Evolutionary conservation across 2,888 invertebrate species (phyloP), one percentile per base, ranked within the genome.

Genomic region (Cepaea hortensis): DNA sequence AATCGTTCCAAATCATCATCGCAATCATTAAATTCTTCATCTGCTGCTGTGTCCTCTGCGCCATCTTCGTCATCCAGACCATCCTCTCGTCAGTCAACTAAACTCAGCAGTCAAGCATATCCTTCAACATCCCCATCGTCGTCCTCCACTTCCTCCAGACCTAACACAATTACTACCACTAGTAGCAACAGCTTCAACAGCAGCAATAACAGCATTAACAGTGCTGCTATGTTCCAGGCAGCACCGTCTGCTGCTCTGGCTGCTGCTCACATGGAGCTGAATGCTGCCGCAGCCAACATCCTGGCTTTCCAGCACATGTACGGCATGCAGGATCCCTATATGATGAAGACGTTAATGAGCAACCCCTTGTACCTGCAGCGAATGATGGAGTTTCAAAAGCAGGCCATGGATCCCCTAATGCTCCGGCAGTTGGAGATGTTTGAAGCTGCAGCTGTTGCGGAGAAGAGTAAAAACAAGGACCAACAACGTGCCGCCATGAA

Each of bases 301-400:
- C 61, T 87, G 0, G 84, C 87, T 48, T 84, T 81, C 61, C 87
- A 87, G 81, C 87, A 87, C 70, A 84, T 87, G 84, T 87, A 87
- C 20, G 87, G 87, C 61, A 87, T 87, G 87, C 84, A 84, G 55
- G 87, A 87, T 20, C 87, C 87, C 5, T 87, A 87, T 76, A 81
- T 87, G 79, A 87, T 87, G 87, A 87, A 87, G 46, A 84, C 87
- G 62, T 35, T 87, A 73, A 87, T 87, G 87, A 84, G 84, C 68
- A 87, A 87, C 68, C 87, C 87, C 15, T 23, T 87, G 72, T 87
- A 87, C 76, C 81, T 87, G n/a, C 87, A 87, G 81, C 55, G 84
- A 23, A 84, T 87, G 84, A 87, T 87, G 87, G 87, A 87, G 68
- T 84, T 84, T 76, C 87, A 87, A 68, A 87, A 87, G 73, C 87